These are phyloP conservation scores for Centrocercus urophasianus DNA, from an alignment of 2,113 vertebrate species.

Conservation along the genomic window DNA sequence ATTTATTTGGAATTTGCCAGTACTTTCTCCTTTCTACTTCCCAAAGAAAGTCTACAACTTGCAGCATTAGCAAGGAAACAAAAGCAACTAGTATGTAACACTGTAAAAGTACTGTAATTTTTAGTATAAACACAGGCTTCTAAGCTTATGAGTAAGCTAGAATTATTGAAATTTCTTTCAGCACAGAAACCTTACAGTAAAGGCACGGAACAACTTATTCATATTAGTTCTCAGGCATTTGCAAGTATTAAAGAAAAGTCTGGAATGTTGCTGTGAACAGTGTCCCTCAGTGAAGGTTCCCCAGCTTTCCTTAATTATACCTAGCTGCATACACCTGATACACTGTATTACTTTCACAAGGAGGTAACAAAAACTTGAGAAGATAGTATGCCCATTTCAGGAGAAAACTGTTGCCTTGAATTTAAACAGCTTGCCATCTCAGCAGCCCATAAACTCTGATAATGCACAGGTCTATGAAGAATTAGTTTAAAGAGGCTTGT, in stretches of 20 bases:
- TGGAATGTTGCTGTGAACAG: not conserved
- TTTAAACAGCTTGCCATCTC: not conserved
- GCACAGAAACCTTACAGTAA: not conserved
- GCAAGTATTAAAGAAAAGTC: not conserved
- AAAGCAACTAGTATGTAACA: not conserved
- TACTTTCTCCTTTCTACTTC: not conserved
- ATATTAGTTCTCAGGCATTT: not conserved
- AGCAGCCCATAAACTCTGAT: not conserved
- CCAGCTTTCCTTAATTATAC: not conserved
- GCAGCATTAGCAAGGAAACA: not conserved
- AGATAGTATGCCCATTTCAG: not conserved
- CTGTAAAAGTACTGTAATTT: not conserved
- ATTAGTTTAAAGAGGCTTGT: not conserved
- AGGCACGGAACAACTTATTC: not conserved
- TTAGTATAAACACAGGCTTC: not conserved
- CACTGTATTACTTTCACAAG: not conserved
- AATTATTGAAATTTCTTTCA: not conserved
- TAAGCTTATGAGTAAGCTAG: not conserved
- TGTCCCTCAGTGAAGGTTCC: not conserved
- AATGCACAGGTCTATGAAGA: not conserved
- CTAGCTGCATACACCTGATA: not conserved
- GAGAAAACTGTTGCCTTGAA: not conserved
- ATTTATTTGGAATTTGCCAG: not conserved
- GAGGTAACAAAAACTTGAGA: not conserved
- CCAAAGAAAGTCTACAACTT: not conserved